Percentiles rank a stretch among this genome's conserved stretches.
These are phyloP conservation scores for Drosophila maculinotata DNA, from an alignment of 2,888 invertebrate species.

Conservation along the genomic window DNA sequence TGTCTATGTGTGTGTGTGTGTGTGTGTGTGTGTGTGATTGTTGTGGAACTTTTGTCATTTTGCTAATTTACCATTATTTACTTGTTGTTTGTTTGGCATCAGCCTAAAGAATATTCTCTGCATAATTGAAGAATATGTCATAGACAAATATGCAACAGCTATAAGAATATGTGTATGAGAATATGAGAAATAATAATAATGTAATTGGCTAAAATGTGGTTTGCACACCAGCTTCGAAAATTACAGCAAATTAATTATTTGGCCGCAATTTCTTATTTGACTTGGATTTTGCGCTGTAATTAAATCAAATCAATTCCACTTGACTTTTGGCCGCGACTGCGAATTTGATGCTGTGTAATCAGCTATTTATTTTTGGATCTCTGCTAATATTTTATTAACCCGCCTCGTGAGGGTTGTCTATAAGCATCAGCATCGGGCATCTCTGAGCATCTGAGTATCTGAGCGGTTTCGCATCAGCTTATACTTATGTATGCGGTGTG, in stretches of 20 bases:
- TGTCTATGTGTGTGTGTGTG: slow-evolving; percentile 19
- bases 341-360: slow-evolving; percentile 51
- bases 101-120: slow-evolving; percentile 35
- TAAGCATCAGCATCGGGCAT: slow-evolving; percentile 31
- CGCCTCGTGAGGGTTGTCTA: slow-evolving; percentile 45
- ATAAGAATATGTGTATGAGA: neutral
- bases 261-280: slow-evolving; percentile 2
- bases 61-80: slow-evolving; percentile 73
- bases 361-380: slow-evolving; percentile 52
- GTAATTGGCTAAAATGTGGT: slow-evolving; percentile 24
- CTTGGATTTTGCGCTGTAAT: slow-evolving; percentile 36
- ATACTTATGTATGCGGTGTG: slow-evolving; percentile 7
- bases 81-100: slow-evolving; percentile 60
- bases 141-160: slow-evolving; percentile 18
- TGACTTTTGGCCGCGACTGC: slow-evolving; percentile 38
- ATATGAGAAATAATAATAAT: slow-evolving; percentile 7
- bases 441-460: slow-evolving; percentile 6
- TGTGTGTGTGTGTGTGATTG: slow-evolving; percentile 37
- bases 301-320: slow-evolving; percentile 52
- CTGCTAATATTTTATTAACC: slow-evolving; percentile 61
- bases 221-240: slow-evolving; percentile 5
- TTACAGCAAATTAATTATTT: slow-evolving; percentile 16
- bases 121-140: slow-evolving; percentile 30
- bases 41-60: slow-evolving; percentile 68
- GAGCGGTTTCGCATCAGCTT: slow-evolving; percentile 15